phyloP scores from a whole-genome alignment of 2,888 invertebrate genomes.

The Diaphora mendica region DNA sequence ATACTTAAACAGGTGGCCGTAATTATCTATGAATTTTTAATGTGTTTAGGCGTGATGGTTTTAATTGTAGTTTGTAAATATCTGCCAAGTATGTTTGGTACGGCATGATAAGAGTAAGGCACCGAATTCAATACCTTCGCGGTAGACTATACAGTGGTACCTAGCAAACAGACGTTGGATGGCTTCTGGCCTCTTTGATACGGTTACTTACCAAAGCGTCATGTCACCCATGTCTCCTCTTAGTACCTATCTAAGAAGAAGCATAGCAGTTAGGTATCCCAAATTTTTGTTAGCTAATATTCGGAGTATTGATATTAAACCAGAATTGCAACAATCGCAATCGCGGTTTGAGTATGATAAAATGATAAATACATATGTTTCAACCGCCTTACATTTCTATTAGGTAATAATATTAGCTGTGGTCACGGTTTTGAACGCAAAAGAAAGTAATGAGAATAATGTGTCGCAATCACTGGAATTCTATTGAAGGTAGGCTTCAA shows the following conservation, averaged over 20 bases:
- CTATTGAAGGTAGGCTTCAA: slow-evolving; percentile 6
- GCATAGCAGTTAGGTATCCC: background rate
- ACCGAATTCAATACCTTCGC: too few relatives aligned
- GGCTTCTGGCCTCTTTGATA: background rate
- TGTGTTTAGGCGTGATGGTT: too few relatives aligned
- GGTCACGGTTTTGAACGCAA: background rate
- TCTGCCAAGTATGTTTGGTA: too few relatives aligned
- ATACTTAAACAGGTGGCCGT: too few relatives aligned
- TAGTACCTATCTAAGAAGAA: background rate
- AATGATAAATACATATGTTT: background rate
- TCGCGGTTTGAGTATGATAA: background rate
- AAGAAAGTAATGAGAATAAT: background rate
- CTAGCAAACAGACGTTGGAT: background rate
- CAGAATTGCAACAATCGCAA: background rate
- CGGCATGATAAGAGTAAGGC: too few relatives aligned
- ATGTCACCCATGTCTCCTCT: background rate
- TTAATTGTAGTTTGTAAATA: too few relatives aligned
- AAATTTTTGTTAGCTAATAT: background rate
- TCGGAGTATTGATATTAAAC: background rate
- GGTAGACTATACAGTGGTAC: background rate
- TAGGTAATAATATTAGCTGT: background rate
- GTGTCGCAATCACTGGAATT: slow-evolving; percentile 12
- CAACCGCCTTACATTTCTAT: background rate
- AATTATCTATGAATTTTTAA: too few relatives aligned
- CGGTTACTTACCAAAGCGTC: background rate